Conservation (phyloP, 1,140 invertebrate genomes). For the Bombus pyrosoma region DNA sequence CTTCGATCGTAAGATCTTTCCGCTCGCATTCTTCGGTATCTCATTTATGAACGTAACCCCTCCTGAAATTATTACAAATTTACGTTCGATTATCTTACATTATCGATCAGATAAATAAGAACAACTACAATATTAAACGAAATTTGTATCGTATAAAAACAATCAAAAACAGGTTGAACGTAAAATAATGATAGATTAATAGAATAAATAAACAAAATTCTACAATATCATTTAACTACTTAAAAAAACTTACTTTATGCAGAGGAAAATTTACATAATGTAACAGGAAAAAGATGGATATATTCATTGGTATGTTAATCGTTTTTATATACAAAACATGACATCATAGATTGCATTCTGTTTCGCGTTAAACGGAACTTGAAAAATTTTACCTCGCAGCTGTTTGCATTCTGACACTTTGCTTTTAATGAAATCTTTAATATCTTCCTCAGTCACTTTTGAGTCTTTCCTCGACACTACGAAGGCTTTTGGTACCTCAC, state of each 20-base stretch:
- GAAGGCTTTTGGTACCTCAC: slow-evolving; percentile 91
- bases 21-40: slow-evolving; percentile 87
- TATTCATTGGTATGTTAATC: background rate
- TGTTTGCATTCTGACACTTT: slow-evolving; percentile 88
- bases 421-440: slow-evolving; percentile 83
- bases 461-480: slow-evolving; percentile 82
- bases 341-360: too few species aligned
- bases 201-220: background rate
- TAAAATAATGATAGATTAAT: background rate
- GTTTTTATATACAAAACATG: too few species aligned
- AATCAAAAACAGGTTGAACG: background rate
- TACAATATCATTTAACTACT: too few species aligned
- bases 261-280: too few species aligned
- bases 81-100: too few species aligned
- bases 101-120: too few species aligned
- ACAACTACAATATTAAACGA: background rate
- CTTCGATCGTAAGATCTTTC: slow-evolving; percentile 86
- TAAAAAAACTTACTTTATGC: background rate
- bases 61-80: slow-evolving; percentile 69
- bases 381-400: slow-evolving; percentile 77
- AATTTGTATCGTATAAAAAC: background rate
- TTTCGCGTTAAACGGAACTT: background rate
- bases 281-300: fast-evolving
- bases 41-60: slow-evolving; percentile 83
- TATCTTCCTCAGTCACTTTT: slow-evolving; percentile 70